Evolutionary conservation across 2,113 vertebrate genomes (phyloP), one percentile per base, ranked within the genome.

Genomic region (Cyrtonyx montezumae): DNA sequence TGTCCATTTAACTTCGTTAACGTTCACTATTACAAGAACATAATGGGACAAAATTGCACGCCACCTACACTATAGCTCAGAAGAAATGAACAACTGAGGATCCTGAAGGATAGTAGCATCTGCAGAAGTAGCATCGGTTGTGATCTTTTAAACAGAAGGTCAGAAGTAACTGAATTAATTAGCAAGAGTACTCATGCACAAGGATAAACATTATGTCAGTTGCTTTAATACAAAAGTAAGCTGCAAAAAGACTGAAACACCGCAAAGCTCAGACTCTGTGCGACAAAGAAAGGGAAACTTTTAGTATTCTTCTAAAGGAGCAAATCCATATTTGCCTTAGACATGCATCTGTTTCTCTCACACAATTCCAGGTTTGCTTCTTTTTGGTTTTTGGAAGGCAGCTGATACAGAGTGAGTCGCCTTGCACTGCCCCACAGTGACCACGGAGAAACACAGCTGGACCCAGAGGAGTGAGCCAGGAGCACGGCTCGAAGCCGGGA

Each of bases 1-100:
- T 97, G 97, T 87, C 94, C 80, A 71, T 97, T 97, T 96, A 93
- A 84, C 93, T 94, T 77, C 45, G 96, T 93, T 96, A 95, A 95
- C 69, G 96, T 97, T 97, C 90, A 94, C 96, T 97, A 95, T 93
- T 90, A 84, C 91, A 88, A 61, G 96, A 94, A 95, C 71, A 88
- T 91, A 96, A 92, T 65, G 30, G 96, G 93, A 78, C 74, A 85
- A 30, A 68, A 94, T 94, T 81, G 84, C 91, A n/a, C 90, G 94
- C 91, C 45, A 30, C 36, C 77, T 17, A 61, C 62, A 11, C 62
- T 7, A 6, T 1, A 75, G 79, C 77, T 70, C 28, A 7, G 7
- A 48, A 37, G 1, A 48, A 53, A 7, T 0, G 34, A 61, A 19
- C 8, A 6, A 5, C 71, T 1, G 1, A 48, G 51, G 65, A 13